Conservation (phyloP, 2,113 vertebrate species). For the Ophthalmolycus amberensis region DNA sequence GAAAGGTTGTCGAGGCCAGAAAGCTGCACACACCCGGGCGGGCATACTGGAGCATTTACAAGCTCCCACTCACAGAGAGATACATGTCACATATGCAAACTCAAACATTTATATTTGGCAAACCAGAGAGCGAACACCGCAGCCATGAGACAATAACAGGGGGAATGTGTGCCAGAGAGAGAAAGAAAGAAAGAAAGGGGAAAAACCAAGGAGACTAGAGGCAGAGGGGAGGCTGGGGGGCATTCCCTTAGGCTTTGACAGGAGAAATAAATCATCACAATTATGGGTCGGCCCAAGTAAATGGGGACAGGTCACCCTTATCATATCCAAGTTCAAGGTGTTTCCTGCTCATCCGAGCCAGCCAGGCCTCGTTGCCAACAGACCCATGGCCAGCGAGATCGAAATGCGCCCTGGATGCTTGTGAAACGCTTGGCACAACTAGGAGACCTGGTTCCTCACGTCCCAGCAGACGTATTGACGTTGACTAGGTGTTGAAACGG, state of each 20-base stretch:
- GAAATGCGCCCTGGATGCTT: conserved; percentile 61
- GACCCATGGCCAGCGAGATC: conserved; percentile 47
- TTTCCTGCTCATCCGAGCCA: conserved; percentile 75
- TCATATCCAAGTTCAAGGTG: conserved; percentile 76
- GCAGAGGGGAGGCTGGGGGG: conserved; percentile 31
- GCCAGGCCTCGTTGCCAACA: conserved; percentile 57
- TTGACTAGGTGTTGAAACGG: conserved; percentile 17
- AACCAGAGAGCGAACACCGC: conserved; percentile 9
- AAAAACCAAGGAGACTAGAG: conserved; percentile 29
- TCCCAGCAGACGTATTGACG: conserved; percentile 22
- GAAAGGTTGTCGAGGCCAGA: conserved; percentile 40
- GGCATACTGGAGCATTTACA: conserved; percentile 21
- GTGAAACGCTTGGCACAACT: conserved; percentile 50
- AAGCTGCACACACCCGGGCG: conserved; percentile 23
- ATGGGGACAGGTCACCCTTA: conserved; percentile 76
- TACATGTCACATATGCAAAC: conserved; percentile 27
- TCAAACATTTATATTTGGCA: conserved; percentile 24
- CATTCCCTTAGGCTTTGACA: conserved; percentile 69
- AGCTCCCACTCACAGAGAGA: conserved; percentile 11
- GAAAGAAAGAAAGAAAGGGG: conserved; percentile 15
- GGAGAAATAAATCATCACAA: conserved; percentile 79
- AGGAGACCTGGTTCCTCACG: conserved; percentile 7
- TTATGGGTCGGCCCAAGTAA: conserved; percentile 74
- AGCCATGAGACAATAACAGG: conserved; percentile 29
- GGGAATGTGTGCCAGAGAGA: conserved; percentile 6